Conservation (phyloP, 2,113 vertebrate genomes). For the Poicephalus meyeri region DNA sequence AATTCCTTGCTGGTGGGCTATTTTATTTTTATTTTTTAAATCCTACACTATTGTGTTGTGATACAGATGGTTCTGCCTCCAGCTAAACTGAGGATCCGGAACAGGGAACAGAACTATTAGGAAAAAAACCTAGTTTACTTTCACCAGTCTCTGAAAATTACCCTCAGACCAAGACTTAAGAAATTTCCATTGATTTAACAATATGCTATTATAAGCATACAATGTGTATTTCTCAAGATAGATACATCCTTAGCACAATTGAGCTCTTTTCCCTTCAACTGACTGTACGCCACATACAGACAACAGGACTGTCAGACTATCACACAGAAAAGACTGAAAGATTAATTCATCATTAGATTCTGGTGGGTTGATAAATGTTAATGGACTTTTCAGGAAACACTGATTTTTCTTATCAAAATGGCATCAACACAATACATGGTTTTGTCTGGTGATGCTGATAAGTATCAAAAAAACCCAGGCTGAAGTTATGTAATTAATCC, state of each 20-base stretch:
- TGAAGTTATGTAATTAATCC: not conserved
- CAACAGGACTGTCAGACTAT: not conserved
- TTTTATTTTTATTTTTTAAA: not conserved
- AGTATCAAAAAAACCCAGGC: not conserved
- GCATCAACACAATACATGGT: not conserved
- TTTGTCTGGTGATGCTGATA: not conserved
- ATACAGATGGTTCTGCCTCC: not conserved
- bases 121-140: not conserved
- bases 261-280: not conserved
- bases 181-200: not conserved
- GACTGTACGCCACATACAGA: not conserved
- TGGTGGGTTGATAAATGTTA: not conserved
- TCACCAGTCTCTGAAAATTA: not conserved
- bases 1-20: not conserved
- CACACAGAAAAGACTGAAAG: not conserved
- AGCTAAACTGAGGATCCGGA: not conserved
- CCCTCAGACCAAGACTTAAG: not conserved
- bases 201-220: not conserved
- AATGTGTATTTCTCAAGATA: not conserved
- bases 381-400: not conserved
- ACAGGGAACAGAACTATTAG: not conserved
- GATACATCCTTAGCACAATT: not conserved
- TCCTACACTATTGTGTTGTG: not conserved
- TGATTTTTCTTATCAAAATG: not conserved
- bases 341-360: not conserved